A percentile compares a stretch with the other conserved stretches of the same genome.
Evolutionary conservation across 2,113 vertebrate species (phyloP).

Genomic region (Eudorcas thomsonii): DNA sequence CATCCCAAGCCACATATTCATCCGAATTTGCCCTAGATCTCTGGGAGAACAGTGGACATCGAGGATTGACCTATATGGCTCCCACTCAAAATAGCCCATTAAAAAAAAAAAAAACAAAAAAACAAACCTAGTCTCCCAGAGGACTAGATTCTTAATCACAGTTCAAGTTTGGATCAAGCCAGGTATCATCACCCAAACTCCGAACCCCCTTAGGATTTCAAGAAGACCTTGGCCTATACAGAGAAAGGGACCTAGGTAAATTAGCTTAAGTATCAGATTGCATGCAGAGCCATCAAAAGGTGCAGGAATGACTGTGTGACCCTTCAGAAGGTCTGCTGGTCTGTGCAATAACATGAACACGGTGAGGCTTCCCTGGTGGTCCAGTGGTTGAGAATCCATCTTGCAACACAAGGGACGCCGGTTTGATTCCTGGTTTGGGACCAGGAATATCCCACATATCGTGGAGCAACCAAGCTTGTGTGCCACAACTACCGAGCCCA

Average conservation of each 20-base stretch:
- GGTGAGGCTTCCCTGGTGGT: neutral
- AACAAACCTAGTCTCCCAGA: neutral
- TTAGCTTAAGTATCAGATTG: neutral
- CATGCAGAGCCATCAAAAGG: neutral
- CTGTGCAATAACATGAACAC: neutral
- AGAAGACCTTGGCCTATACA: neutral
- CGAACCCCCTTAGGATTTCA: neutral
- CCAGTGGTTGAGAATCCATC: neutral
- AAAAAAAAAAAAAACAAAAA: neutral
- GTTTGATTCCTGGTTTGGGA: neutral
- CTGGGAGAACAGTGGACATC: neutral
- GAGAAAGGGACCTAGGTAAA: neutral
- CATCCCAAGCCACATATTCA: neutral
- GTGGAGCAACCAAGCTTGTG: neutral
- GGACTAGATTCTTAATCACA: neutral
- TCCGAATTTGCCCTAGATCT: neutral
- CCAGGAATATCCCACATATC: neutral
- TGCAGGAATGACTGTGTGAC: neutral
- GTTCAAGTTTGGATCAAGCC: neutral
- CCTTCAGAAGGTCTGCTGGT: neutral
- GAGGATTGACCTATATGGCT: neutral
- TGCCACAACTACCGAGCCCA: neutral
- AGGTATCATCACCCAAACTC: neutral
- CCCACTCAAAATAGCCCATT: neutral
- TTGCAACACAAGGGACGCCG: rapidly evolving